Percentiles rank a stretch among this genome's conserved stretches.
Conservation (phyloP, 2,113 vertebrate species). For the Psittacula cyanocephala region DNA sequence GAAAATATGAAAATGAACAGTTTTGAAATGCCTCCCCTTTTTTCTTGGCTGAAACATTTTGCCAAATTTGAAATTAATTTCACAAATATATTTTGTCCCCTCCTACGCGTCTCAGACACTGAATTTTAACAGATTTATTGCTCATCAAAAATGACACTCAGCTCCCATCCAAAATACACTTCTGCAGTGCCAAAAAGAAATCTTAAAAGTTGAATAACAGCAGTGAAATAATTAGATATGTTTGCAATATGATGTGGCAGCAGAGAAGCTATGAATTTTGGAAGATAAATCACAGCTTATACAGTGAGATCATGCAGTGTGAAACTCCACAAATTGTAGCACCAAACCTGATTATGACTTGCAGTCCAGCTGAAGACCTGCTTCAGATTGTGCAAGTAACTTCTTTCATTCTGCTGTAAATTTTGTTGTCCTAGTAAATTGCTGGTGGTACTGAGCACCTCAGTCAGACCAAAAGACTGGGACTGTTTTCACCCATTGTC, state of each 20-base stretch:
- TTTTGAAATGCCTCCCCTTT: background rate
- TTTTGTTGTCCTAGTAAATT: background rate
- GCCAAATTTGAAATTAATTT: background rate
- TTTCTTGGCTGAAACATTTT: background rate
- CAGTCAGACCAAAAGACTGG: background rate
- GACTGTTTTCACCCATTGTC: rapidly evolving
- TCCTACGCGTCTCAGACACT: rapidly evolving
- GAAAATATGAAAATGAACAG: background rate
- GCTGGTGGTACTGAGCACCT: background rate
- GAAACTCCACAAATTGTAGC: background rate
- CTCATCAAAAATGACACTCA: background rate
- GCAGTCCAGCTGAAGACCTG: background rate
- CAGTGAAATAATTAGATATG: background rate
- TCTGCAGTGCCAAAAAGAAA: background rate
- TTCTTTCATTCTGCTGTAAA: background rate
- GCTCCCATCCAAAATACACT: background rate
- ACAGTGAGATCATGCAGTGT: background rate
- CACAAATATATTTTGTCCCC: background rate
- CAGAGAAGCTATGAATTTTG: background rate
- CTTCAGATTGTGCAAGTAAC: background rate
- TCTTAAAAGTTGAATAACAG: background rate
- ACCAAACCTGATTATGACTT: background rate
- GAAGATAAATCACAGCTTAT: background rate
- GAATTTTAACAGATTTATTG: background rate
- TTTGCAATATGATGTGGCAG: background rate